These are phyloP conservation scores for Thunnus albacares DNA, from an alignment of 2,797 vertebrate genomes.

Conservation along the genomic window DNA sequence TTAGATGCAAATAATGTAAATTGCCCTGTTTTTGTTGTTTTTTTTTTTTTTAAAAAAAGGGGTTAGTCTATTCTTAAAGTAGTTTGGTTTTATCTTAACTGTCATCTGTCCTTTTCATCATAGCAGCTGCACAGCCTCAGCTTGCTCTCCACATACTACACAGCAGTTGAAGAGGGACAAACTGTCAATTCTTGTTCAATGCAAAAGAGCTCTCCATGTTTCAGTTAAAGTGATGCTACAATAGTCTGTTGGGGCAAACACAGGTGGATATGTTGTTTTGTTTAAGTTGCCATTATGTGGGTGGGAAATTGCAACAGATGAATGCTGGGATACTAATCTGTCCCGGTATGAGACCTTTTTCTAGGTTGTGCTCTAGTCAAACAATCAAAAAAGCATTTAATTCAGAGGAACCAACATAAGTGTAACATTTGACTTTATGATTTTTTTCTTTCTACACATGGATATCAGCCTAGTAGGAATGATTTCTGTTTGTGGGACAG, in stretches of 20 bases:
- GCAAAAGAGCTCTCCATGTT: not conserved
- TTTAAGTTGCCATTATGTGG: not conserved
- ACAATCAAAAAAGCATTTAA: not conserved
- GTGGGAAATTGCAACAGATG: no score
- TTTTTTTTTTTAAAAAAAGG: not conserved
- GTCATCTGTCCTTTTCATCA: constrained; percentile 8
- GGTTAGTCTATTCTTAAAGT: not conserved
- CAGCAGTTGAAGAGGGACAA: not conserved
- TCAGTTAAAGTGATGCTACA: not conserved
- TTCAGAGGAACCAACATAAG: not conserved
- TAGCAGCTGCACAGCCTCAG: not conserved
- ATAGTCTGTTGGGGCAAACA: not conserved
- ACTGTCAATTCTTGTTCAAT: not conserved
- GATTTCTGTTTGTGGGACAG: not conserved
- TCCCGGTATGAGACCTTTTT: no score
- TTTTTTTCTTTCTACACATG: not conserved
- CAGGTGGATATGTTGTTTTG: not conserved
- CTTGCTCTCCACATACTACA: not conserved
- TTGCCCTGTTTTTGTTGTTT: not conserved
- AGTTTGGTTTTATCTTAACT: constrained; percentile 18
- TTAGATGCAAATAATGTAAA: constrained; percentile 16
- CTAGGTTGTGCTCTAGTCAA: no score
- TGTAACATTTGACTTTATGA: not conserved
- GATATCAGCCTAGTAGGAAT: not conserved
- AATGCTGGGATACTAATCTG: no score